Percentiles rank a stretch among this genome's conserved stretches.
Evolutionary conservation across 2,797 vertebrate genomes (phyloP).

Genomic region (Acanthiza pusilla): DNA sequence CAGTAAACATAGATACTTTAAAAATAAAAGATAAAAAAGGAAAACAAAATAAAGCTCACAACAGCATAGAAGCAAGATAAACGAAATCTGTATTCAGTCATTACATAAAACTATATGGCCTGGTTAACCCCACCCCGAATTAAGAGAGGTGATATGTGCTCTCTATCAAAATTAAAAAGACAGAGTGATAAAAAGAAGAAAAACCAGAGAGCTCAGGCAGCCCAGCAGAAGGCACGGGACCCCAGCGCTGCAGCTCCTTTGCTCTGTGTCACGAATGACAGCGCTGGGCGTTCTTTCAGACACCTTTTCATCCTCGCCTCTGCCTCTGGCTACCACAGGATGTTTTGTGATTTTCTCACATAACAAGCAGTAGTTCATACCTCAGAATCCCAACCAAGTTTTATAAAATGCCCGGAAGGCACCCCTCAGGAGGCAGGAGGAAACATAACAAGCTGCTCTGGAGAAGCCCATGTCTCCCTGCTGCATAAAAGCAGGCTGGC

Average conservation of each 20-base stretch:
- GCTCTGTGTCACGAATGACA: background rate
- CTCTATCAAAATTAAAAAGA: background rate
- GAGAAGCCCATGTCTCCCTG: background rate
- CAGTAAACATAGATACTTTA: background rate
- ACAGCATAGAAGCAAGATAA: background rate
- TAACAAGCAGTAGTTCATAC: background rate
- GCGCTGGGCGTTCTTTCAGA: background rate
- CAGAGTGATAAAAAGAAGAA: background rate
- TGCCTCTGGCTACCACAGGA: background rate
- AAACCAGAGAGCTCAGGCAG: background rate
- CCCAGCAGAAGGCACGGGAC: fast-evolving
- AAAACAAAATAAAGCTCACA: background rate
- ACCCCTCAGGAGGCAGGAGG: background rate
- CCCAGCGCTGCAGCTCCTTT: background rate
- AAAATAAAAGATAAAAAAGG: background rate
- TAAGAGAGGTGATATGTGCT: background rate
- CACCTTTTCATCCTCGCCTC: constrained; percentile 10
- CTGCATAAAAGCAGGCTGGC: background rate
- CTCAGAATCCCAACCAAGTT: background rate
- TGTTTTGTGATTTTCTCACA: background rate
- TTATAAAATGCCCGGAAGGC: background rate
- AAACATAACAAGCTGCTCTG: background rate
- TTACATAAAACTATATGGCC: background rate
- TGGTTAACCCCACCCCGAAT: background rate
- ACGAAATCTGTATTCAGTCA: background rate